Conservation (phyloP, 35 echinoderm and acorn worm genomes). For the Lytechinus pictus region DNA sequence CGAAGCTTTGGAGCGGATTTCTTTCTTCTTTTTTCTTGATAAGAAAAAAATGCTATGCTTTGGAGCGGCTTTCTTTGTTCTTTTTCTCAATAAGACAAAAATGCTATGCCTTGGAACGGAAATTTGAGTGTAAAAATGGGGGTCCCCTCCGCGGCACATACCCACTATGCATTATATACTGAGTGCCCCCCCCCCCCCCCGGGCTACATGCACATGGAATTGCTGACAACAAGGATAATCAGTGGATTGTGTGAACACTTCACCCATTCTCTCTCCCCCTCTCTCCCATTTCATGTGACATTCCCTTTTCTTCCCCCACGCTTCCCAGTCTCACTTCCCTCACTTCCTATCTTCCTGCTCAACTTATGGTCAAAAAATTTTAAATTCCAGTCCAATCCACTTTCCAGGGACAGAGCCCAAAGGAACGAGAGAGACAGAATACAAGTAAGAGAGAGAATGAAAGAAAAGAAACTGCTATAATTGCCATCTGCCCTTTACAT, state of each 20-base stretch:
- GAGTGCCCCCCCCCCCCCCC: no score
- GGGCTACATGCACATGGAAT: no score
- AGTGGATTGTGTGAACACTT: not conserved
- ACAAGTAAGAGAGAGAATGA: not conserved
- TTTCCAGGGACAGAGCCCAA: conserved; percentile 9
- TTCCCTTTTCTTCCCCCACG: not conserved
- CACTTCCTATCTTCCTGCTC: not conserved
- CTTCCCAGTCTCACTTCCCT: conserved; percentile 27
- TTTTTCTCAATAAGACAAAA: no score
- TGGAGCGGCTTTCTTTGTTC: no score
- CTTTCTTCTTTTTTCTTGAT: no score
- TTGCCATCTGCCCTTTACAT: conserved; percentile 22
- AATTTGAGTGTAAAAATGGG: no score
- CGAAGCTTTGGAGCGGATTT: no score
- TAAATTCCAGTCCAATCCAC: not conserved
- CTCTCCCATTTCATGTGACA: not conserved
- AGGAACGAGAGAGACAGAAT: not conserved
- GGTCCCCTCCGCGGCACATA: no score
- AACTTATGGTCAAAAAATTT: conserved; percentile 30
- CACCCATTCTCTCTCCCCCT: not conserved
- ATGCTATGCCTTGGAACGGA: no score
- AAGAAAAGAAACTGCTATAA: not conserved
- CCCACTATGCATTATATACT: no score
- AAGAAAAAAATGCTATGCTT: no score
- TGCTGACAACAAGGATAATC: no score